phyloP scores from a whole-genome alignment of 1,140 invertebrate genomes.

The Microvelia longipes region DNA sequence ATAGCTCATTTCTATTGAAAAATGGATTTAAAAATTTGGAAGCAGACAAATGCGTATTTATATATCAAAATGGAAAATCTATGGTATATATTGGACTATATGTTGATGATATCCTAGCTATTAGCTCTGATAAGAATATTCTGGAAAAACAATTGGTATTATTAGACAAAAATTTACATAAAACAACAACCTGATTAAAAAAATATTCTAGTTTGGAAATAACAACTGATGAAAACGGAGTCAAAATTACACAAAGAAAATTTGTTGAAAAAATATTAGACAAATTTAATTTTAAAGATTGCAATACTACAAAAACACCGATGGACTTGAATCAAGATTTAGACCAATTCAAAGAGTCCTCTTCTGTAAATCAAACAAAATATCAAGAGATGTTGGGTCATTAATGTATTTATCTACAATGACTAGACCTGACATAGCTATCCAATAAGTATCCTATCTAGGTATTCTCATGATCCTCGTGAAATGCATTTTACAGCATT shows the following conservation, averaged over 20 bases:
- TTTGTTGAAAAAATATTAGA: background rate
- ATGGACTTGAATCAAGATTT: background rate
- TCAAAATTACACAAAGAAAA: background rate
- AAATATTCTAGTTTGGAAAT: background rate
- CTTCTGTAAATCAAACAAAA: background rate
- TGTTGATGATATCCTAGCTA: background rate
- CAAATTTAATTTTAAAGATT: background rate
- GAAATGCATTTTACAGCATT: background rate
- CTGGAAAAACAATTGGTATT: background rate
- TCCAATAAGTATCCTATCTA: background rate
- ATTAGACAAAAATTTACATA: background rate
- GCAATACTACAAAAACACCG: background rate
- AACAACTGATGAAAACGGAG: background rate
- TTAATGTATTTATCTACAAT: background rate
- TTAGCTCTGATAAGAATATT: background rate
- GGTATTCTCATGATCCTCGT: background rate
- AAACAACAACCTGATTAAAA: background rate
- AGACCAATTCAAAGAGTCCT: background rate
- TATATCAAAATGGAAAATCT: no score
- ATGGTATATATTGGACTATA: background rate
- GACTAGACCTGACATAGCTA: background rate
- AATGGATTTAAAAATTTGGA: background rate
- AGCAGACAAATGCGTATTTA: background rate
- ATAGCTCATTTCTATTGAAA: background rate
- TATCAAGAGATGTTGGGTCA: background rate